Conservation (phyloP, 2,113 vertebrate species). For the Pogonocichla stellata region DNA sequence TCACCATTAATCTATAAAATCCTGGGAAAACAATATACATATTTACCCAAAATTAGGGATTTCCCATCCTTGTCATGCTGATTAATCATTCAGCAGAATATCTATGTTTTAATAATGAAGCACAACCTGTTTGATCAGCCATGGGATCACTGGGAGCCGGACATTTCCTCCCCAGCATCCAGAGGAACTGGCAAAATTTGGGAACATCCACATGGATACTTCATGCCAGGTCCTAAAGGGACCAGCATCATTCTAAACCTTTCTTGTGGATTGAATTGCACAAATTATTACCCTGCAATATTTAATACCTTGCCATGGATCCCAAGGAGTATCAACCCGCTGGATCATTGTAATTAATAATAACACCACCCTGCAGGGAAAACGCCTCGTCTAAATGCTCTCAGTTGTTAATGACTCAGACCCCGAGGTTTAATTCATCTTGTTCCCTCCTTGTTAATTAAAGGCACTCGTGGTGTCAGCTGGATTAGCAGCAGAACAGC, state of each 20-base stretch:
- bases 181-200: not conserved
- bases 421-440: slow-evolving; percentile 1
- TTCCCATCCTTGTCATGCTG: not conserved
- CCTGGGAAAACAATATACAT: no score
- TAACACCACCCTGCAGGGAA: not conserved
- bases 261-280: not conserved
- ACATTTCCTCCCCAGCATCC: not conserved
- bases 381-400: slow-evolving; percentile 19
- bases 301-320: not conserved
- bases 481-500: not conserved
- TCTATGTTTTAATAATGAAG: not conserved
- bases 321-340: not conserved
- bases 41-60: not conserved
- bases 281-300: not conserved
- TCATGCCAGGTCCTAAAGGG: not conserved
- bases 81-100: not conserved
- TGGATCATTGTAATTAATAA: not conserved
- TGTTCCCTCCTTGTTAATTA: slow-evolving; percentile 24
- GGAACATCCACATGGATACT: fast-evolving
- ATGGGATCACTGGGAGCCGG: not conserved
- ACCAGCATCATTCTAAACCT: not conserved
- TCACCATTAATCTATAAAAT: not conserved
- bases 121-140: not conserved
- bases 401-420: slow-evolving; percentile 12
- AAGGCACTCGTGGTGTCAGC: not conserved